Conservation (phyloP, 37 sponge, comb jelly and placozoan species). For the Bolinopsis microptera region DNA sequence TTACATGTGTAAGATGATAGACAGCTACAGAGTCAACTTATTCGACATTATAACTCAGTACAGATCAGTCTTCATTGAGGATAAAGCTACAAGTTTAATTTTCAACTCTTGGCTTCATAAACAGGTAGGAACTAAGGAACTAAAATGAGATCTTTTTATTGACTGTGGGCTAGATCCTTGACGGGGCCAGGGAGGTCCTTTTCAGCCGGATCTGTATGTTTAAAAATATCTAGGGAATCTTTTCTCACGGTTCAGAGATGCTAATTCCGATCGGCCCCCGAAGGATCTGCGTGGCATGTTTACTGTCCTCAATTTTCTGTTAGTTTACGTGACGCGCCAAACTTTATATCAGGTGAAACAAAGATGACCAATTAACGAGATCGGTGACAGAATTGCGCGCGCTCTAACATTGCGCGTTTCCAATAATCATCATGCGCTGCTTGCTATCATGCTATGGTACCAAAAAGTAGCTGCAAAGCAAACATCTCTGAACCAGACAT, state of each 20-base stretch:
- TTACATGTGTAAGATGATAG: conserved; percentile 65
- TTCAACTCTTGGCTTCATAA: conserved; percentile 61
- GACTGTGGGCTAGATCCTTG: too few relatives aligned
- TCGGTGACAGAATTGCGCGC: conserved; percentile 9
- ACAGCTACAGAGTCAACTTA: conserved; percentile 62
- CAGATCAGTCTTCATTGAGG: conserved; percentile 55
- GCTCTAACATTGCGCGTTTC: background rate
- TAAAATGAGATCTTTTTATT: too few relatives aligned
- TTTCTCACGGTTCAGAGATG: too few relatives aligned
- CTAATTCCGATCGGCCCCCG: too few relatives aligned
- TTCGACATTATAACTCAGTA: conserved; percentile 60
- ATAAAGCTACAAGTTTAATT: conserved; percentile 11
- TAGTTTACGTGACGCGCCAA: background rate
- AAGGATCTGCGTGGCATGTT: background rate
- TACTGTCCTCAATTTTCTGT: background rate
- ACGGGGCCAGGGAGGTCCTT: too few relatives aligned
- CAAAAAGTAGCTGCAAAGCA: too few relatives aligned
- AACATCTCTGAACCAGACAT: too few relatives aligned
- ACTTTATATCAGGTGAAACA: background rate
- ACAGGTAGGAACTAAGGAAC: too few relatives aligned
- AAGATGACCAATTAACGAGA: conserved; percentile 34
- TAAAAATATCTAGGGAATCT: too few relatives aligned
- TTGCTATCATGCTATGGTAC: too few relatives aligned
- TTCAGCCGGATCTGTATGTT: too few relatives aligned
- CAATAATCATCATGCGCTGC: too few relatives aligned